These are phyloP conservation scores for Drosophila lini DNA, from an alignment of 1,140 invertebrate genomes.

Conservation along the genomic window DNA sequence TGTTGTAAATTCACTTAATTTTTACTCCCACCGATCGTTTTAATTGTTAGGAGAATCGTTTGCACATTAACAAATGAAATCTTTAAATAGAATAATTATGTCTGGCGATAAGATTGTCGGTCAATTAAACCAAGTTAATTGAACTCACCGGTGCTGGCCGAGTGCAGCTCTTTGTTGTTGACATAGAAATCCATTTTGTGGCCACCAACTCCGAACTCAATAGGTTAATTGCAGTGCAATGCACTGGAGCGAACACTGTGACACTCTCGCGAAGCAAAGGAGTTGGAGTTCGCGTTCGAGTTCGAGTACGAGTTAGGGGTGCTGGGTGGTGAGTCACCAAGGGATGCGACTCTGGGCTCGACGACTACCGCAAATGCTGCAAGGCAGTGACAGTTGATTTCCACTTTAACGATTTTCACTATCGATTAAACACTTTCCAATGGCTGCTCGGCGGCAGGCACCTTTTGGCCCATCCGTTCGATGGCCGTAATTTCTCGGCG, in stretches of 20 bases:
- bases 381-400: slow-evolving; percentile 49
- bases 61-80: slow-evolving; percentile 14
- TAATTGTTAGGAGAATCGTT: background rate
- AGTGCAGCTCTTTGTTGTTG: slow-evolving; percentile 54
- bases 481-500: slow-evolving; percentile 35
- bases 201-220: slow-evolving; percentile 27
- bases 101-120: slow-evolving; percentile 59
- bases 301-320: slow-evolving; percentile 24
- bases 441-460: slow-evolving; percentile 25
- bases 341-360: slow-evolving; percentile 13
- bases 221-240: slow-evolving; percentile 72
- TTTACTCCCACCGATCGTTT: background rate
- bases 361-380: slow-evolving; percentile 33
- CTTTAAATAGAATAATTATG: slow-evolving; percentile 28
- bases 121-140: slow-evolving; percentile 48
- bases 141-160: slow-evolving; percentile 64
- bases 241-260: slow-evolving; percentile 38
- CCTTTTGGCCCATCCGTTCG: slow-evolving; percentile 48
- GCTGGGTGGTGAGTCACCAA: slow-evolving; percentile 21
- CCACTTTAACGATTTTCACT: slow-evolving; percentile 63
- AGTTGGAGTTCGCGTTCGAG: slow-evolving; percentile 2
- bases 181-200: slow-evolving; percentile 77
- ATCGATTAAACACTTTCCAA: slow-evolving; percentile 77
- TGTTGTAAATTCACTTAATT: too few species aligned
- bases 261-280: background rate